These are phyloP conservation scores for Julus scanicus DNA, from an alignment of 2,888 invertebrate genomes.

Conservation along the genomic window DNA sequence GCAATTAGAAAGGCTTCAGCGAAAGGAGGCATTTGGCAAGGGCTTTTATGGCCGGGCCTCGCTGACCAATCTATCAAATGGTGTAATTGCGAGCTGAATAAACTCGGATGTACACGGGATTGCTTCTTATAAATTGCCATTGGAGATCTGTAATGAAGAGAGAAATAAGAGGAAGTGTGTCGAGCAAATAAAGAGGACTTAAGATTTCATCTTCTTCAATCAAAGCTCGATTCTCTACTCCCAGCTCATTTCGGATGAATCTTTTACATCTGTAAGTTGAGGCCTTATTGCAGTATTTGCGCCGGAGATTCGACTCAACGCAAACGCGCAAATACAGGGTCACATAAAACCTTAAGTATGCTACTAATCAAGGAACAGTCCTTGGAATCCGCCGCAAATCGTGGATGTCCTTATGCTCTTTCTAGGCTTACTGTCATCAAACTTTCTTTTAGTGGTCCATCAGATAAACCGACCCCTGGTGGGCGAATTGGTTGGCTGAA, in stretches of 20 bases:
- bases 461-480: slow-evolving; percentile 5
- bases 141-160: slow-evolving; percentile 33
- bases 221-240: slow-evolving; percentile 33
- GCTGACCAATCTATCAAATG: background rate
- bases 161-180: slow-evolving; percentile 28
- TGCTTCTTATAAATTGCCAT: slow-evolving; percentile 28
- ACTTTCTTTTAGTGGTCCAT: slow-evolving; percentile 9
- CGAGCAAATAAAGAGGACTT: slow-evolving; percentile 33
- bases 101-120: slow-evolving; percentile 33
- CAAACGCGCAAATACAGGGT: background rate
- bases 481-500: too few species aligned
- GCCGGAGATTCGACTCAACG: background rate
- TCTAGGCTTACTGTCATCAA: background rate
- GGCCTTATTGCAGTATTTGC: background rate
- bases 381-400: background rate
- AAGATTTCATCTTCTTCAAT: slow-evolving; percentile 33
- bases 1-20: slow-evolving; percentile 46
- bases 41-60: slow-evolving; percentile 22
- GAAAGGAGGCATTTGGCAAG: background rate
- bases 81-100: slow-evolving; percentile 1
- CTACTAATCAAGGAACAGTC: background rate
- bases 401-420: background rate
- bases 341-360: slow-evolving; percentile 1
- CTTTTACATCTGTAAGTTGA: slow-evolving; percentile 31
- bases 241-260: background rate